Conservation (phyloP, 2,797 vertebrate genomes). For the Caiman crocodilus region DNA sequence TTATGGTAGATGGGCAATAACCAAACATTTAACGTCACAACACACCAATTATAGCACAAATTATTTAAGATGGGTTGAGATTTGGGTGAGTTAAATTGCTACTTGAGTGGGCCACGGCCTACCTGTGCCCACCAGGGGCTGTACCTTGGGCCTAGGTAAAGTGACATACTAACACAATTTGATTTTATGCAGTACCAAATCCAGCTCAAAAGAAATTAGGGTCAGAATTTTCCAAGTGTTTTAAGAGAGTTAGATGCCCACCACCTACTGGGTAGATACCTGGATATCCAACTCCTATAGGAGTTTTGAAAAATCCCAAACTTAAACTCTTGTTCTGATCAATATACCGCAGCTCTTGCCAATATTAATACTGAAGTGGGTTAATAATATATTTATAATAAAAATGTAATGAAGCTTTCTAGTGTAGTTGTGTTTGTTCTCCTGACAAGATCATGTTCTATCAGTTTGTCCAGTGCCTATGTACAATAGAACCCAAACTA, state of each 20-base stretch:
- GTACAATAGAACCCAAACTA: not conserved
- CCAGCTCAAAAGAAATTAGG: not conserved
- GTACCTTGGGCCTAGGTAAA: too few species aligned
- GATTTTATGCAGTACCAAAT: too few species aligned
- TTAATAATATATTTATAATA: not conserved
- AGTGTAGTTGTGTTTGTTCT: not conserved
- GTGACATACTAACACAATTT: too few species aligned
- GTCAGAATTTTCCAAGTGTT: not conserved
- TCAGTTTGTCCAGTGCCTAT: not conserved
- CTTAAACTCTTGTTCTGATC: not conserved
- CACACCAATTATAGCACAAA: too few species aligned
- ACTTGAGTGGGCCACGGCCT: too few species aligned
- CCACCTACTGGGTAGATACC: not conserved
- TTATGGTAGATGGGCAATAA: too few species aligned
- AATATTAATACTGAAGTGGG: accelerated
- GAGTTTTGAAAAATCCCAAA: not conserved
- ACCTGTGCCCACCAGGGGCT: too few species aligned
- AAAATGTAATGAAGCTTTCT: not conserved
- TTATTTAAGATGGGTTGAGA: too few species aligned
- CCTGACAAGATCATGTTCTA: not conserved
- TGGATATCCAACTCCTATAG: not conserved
- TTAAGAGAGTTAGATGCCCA: not conserved
- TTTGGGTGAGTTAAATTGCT: too few species aligned
- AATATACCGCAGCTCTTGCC: not conserved
- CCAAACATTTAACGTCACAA: too few species aligned